These are phyloP conservation scores for Poeciliopsis retropinna DNA, from an alignment of 2,113 vertebrate species.

Conservation along the genomic window DNA sequence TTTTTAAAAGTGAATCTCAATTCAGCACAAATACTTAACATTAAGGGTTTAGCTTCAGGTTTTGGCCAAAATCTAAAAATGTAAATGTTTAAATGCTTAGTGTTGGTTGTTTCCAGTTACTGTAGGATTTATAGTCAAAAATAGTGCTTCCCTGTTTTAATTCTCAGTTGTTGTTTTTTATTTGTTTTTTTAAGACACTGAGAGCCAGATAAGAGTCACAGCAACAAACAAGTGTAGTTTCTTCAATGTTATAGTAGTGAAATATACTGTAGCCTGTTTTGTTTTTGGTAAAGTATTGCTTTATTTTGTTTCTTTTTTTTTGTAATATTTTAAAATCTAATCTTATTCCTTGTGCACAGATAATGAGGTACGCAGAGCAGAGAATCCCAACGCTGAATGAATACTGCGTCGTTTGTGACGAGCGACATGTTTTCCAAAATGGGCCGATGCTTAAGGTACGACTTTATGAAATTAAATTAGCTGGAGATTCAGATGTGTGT, in stretches of 20 bases:
- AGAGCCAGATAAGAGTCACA: not conserved
- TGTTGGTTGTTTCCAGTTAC: not conserved
- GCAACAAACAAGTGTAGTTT: not conserved
- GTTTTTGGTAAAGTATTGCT: too few species aligned
- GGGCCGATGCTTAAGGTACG: slow-evolving; percentile 94
- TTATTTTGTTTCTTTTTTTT: too few species aligned
- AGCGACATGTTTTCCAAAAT: slow-evolving; percentile 97
- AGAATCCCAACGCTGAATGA: slow-evolving; percentile 93
- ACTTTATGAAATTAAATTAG: not conserved
- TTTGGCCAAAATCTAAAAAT: not conserved
- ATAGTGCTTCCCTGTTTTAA: not conserved
- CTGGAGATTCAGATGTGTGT: not conserved
- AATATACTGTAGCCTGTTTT: not conserved
- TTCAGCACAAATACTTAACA: too few species aligned
- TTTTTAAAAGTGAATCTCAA: too few species aligned
- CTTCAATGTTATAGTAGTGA: not conserved
- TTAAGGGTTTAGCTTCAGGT: not conserved
- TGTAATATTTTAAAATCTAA: too few species aligned
- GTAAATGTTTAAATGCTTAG: not conserved
- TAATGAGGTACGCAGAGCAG: slow-evolving; percentile 96
- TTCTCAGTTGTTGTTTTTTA: not conserved
- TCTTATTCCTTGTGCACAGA: slow-evolving; percentile 70
- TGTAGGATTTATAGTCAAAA: not conserved
- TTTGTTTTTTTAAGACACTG: not conserved
- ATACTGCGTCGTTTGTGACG: slow-evolving; percentile 96